Percentiles rank a stretch among this genome's conserved stretches.
phyloP scores from a whole-genome alignment of 2,797 vertebrate species.

The Tangara arthus region DNA sequence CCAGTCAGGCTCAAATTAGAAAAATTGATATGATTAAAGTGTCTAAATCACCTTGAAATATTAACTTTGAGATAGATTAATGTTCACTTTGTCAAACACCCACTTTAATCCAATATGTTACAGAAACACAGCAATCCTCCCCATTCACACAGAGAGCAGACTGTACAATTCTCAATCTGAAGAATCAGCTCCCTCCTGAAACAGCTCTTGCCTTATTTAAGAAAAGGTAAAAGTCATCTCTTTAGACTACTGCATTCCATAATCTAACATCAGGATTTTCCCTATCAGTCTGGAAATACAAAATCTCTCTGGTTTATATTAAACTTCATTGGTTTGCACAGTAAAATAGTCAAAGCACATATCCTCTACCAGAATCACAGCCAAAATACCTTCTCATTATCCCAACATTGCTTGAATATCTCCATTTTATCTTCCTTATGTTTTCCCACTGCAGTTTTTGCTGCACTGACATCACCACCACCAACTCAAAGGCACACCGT shows the following conservation, averaged over 20 bases:
- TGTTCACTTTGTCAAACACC: neutral
- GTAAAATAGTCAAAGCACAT: neutral
- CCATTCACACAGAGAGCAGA: neutral
- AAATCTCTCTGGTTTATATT: neutral
- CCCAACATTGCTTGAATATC: neutral
- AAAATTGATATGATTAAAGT: neutral
- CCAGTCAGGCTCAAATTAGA: neutral
- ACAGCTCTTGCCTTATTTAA: neutral
- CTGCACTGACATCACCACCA: neutral
- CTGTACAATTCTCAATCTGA: neutral
- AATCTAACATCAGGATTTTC: neutral
- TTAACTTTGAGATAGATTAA: neutral
- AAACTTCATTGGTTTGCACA: neutral
- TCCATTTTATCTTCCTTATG: neutral
- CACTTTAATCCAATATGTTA: neutral
- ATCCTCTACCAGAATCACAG: neutral
- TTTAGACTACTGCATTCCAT: neutral
- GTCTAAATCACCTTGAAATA: neutral
- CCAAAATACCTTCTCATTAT: neutral
- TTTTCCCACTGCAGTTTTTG: neutral
- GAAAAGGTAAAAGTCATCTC: neutral
- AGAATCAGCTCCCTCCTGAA: neutral
- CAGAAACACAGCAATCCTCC: neutral
- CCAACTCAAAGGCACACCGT: neutral
- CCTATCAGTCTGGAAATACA: neutral